phyloP scores from a whole-genome alignment of 2,113 vertebrate species.

The Bos taurus region DNA sequence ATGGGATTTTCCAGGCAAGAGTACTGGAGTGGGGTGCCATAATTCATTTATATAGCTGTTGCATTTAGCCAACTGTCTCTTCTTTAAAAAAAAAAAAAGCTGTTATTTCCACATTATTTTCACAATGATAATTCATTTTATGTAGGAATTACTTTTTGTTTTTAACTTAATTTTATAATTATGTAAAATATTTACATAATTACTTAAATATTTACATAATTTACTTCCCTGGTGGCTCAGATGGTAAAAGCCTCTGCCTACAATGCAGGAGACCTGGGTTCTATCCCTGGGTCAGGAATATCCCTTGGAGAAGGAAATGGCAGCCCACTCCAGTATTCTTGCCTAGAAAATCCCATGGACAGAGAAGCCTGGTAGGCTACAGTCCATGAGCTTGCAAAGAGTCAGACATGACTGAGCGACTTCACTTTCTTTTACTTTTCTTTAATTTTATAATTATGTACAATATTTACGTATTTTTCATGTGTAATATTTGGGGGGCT shows the following conservation, averaged over 20 bases:
- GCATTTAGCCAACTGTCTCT: too few relatives aligned
- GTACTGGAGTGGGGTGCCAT: too few relatives aligned
- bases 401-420: fast-evolving
- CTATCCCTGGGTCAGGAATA: not conserved
- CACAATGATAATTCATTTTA: not conserved
- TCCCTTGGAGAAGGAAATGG: not conserved
- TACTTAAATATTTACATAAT: not conserved
- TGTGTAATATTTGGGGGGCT: not conserved
- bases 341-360: not conserved
- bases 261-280: not conserved
- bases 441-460: not conserved
- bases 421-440: not conserved
- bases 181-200: not conserved
- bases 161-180: not conserved
- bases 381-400: not conserved
- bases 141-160: not conserved
- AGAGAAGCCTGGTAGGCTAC: not conserved
- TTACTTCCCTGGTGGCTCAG: not conserved
- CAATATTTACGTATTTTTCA: not conserved
- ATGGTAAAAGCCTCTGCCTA: not conserved
- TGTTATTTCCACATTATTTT: not conserved
- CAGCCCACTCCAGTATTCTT: not conserved
- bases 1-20: too few relatives aligned
- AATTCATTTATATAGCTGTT: too few relatives aligned
- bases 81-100: not conserved